A percentile compares a stretch with the other conserved stretches of the same genome.
Conservation (phyloP, 2,888 invertebrate species). For the Sipunculus nudus region DNA sequence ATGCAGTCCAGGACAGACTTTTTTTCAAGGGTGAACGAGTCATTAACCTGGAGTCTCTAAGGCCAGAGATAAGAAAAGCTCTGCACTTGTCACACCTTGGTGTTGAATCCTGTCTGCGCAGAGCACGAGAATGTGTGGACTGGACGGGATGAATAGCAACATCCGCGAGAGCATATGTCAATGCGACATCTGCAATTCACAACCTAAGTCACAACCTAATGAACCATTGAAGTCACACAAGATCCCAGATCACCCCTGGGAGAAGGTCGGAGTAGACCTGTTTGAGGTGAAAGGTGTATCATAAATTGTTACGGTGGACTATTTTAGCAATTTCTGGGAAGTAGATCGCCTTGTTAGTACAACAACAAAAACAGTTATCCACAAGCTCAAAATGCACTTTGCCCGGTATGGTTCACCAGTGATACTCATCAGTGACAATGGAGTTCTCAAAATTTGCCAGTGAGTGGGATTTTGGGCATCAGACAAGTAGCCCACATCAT, state of each 20-base stretch:
- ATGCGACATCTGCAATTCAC: constrained; percentile 51
- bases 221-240: constrained; percentile 28
- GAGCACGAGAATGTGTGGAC: constrained; percentile 3
- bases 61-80: background rate
- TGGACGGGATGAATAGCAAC: too few species aligned
- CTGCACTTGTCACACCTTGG: constrained; percentile 4
- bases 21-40: constrained; percentile 22
- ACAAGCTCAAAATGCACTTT: constrained; percentile 8
- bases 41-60: constrained; percentile 1
- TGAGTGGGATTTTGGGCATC: constrained; percentile 1
- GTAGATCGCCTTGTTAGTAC: constrained; percentile 30
- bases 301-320: constrained; percentile 40
- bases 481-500: background rate
- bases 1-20: constrained; percentile 27
- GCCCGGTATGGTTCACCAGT: constrained; percentile 9
- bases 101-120: constrained; percentile 1
- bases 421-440: constrained; percentile 4
- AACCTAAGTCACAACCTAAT: constrained; percentile 22
- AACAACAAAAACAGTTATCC: constrained; percentile 24
- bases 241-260: constrained; percentile 35
- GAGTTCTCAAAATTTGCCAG: background rate
- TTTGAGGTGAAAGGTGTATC: constrained; percentile 29
- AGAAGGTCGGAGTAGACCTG: constrained; percentile 39
- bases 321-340: constrained; percentile 34
- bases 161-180: constrained; percentile 31